Conservation (phyloP, 2,797 vertebrate genomes). For the Myripristis murdjan region DNA sequence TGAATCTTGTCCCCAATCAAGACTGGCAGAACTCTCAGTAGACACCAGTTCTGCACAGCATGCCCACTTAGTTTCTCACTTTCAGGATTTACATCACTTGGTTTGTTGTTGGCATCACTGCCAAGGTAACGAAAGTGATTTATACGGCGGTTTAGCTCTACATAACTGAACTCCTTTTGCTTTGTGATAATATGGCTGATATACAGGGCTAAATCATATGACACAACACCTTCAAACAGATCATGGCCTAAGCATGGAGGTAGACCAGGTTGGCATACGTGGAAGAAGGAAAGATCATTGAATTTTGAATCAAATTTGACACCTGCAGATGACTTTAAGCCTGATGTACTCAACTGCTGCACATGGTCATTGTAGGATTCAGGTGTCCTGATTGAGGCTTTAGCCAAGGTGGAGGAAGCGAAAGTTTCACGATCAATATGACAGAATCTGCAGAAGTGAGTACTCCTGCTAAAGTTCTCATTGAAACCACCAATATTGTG, state of each 20-base stretch:
- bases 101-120: constrained; percentile 19
- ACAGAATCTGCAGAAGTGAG: background rate
- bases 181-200: background rate
- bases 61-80: constrained; percentile 12
- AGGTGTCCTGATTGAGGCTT: too few species aligned
- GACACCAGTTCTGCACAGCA: constrained; percentile 32
- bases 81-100: constrained; percentile 12
- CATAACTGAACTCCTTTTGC: constrained; percentile 9
- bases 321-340: background rate
- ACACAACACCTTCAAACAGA: constrained; percentile 15
- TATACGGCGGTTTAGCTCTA: background rate
- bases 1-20: constrained; percentile 22
- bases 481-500: background rate
- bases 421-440: background rate
- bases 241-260: constrained; percentile 25
- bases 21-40: constrained; percentile 20
- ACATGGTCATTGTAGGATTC: too few species aligned
- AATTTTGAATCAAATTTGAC: constrained; percentile 7
- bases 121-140: constrained; percentile 11
- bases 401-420: too few species aligned
- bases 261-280: constrained; percentile 12
- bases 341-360: too few species aligned
- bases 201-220: constrained; percentile 10
- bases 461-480: too few species aligned
- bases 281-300: constrained; percentile 2